These are phyloP conservation scores for Euura lappo DNA, from an alignment of 1,140 invertebrate genomes.

Conservation along the genomic window DNA sequence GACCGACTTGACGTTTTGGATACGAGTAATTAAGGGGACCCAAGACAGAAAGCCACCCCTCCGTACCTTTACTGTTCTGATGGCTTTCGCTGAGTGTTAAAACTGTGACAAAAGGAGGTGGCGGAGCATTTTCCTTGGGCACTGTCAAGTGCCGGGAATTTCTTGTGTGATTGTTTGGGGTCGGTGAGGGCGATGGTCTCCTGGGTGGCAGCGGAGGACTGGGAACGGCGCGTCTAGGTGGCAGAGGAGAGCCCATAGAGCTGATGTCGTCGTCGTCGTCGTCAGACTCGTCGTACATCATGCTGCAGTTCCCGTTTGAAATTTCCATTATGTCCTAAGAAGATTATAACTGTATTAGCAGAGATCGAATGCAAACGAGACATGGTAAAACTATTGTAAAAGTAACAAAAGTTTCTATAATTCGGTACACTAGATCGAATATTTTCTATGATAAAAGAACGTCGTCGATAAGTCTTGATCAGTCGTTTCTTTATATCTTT, in stretches of 20 bases:
- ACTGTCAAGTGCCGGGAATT: constrained; percentile 57
- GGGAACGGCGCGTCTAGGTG: constrained; percentile 52
- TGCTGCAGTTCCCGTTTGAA: constrained; percentile 53
- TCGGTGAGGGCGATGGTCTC: constrained; percentile 65
- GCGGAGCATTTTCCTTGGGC: constrained; percentile 62
- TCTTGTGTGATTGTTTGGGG: constrained; percentile 44
- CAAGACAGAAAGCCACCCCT: no score
- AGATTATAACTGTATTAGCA: constrained; percentile 20
- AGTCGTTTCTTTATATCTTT: no score
- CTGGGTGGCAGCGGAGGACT: constrained; percentile 72
- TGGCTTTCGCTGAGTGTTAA: constrained; percentile 46
- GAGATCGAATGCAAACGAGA: no score
- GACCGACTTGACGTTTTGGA: background rate
- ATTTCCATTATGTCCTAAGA: constrained; percentile 58
- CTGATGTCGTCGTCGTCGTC: constrained; percentile 57
- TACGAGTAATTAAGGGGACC: background rate
- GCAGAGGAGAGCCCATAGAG: constrained; percentile 60
- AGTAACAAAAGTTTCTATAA: no score
- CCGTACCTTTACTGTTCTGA: constrained; percentile 52
- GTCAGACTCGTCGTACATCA: constrained; percentile 49
- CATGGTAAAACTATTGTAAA: no score
- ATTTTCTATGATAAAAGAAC: no score
- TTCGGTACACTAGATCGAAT: no score
- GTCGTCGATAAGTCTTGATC: no score
- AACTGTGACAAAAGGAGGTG: constrained; percentile 49